Conservation (phyloP, 2,888 invertebrate genomes). For the Tenthredo mesomela region DNA sequence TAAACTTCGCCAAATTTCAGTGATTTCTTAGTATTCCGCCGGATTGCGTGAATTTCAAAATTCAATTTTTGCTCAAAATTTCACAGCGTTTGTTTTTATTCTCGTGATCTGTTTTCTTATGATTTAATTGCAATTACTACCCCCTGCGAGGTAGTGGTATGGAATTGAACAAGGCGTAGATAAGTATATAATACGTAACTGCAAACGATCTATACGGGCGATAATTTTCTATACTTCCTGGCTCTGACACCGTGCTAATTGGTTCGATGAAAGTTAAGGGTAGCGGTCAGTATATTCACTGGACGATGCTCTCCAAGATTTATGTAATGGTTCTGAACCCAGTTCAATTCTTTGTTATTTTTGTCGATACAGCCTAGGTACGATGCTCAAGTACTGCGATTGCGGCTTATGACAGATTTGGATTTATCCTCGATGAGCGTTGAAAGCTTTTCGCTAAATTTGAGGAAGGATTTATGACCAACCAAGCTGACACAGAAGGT, state of each 20-base stretch:
- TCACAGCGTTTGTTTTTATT: too few relatives aligned
- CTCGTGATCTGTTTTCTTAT: neutral
- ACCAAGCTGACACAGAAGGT: neutral
- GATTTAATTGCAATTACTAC: neutral
- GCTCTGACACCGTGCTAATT: conserved; percentile 21
- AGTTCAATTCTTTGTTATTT: neutral
- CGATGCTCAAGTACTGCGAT: neutral
- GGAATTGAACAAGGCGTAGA: neutral
- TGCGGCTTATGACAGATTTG: neutral
- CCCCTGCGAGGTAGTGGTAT: too few relatives aligned
- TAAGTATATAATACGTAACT: neutral
- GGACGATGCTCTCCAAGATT: neutral
- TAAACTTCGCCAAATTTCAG: neutral
- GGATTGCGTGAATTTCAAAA: neutral
- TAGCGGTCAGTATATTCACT: neutral
- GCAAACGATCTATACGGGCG: conserved; percentile 10
- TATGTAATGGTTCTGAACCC: conserved; percentile 6
- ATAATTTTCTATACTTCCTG: conserved; percentile 37
- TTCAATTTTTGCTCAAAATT: neutral
- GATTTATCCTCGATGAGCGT: neutral
- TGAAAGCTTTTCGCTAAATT: neutral
- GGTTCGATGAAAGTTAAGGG: conserved; percentile 26
- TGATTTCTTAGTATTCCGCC: neutral
- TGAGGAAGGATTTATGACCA: neutral
- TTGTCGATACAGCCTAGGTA: neutral